Conservation (phyloP, 2,113 vertebrate genomes). For the Silurus glanis region DNA sequence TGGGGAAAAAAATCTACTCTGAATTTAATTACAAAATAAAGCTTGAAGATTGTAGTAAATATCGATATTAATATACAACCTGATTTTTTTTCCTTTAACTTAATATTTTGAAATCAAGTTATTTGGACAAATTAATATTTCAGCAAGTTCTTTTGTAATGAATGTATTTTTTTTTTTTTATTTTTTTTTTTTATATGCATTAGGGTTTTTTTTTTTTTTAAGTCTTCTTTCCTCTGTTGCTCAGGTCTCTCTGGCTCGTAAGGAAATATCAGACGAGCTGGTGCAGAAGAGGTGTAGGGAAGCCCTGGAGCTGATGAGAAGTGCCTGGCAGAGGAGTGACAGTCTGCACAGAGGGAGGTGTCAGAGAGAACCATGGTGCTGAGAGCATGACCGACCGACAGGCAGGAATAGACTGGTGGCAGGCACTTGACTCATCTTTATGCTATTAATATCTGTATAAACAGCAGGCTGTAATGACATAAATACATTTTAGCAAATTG, state of each 20-base stretch:
- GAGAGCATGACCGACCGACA: conserved; percentile 36
- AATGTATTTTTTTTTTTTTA: neutral
- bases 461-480: conserved; percentile 16
- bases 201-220: neutral
- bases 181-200: too few relatives aligned
- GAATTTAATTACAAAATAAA: neutral
- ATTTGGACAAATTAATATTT: neutral
- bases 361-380: conserved; percentile 93
- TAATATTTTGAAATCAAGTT: neutral
- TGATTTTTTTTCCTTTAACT: neutral
- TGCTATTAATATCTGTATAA: conserved; percentile 21
- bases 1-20: neutral
- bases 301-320: conserved; percentile 85
- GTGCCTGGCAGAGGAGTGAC: conserved; percentile 92
- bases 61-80: neutral
- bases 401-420: neutral
- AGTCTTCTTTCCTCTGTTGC: neutral
- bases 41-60: neutral
- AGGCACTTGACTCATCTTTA: conserved; percentile 17
- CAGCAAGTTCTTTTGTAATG: neutral
- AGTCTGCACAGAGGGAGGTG: conserved; percentile 89
- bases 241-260: conserved; percentile 71
- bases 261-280: conserved; percentile 56
- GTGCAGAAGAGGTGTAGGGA: conserved; percentile 84
- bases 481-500: conserved; percentile 18